These are phyloP conservation scores for Perca fluviatilis DNA, from an alignment of 2,113 vertebrate species.

Conservation along the genomic window DNA sequence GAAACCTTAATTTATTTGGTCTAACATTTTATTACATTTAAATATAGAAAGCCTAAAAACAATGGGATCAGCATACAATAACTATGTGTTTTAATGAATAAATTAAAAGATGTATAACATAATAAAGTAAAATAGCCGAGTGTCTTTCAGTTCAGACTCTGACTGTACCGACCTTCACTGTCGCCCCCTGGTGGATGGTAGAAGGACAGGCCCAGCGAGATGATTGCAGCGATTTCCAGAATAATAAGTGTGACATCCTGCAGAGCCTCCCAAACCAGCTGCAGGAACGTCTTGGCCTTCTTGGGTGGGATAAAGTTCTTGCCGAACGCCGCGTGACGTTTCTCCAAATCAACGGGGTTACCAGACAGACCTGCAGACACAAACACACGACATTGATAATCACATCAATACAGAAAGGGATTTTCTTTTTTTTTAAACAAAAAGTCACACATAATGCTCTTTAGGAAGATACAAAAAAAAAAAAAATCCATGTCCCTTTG, in stretches of 20 bases:
- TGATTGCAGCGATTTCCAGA: constrained; percentile 96
- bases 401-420: neutral
- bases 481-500: neutral
- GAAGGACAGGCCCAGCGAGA: constrained; percentile 95
- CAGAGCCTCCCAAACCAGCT: constrained; percentile 98
- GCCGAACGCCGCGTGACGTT: constrained; percentile 89
- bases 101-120: no score
- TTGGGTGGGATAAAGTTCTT: constrained; percentile 96
- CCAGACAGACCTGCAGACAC: constrained; percentile 90
- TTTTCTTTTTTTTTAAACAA: neutral
- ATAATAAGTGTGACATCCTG: constrained; percentile 98
- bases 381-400: neutral
- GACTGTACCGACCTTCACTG: constrained; percentile 82
- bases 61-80: neutral
- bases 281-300: constrained; percentile 95
- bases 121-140: no score
- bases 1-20: neutral
- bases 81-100: neutral
- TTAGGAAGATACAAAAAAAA: neutral
- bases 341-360: constrained; percentile 93
- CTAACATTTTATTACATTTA: neutral
- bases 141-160: neutral
- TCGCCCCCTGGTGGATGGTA: constrained; percentile 91
- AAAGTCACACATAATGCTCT: neutral
- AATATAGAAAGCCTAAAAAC: neutral